Conservation (phyloP, 2,888 invertebrate species). For the Masnerella sp. region DNA sequence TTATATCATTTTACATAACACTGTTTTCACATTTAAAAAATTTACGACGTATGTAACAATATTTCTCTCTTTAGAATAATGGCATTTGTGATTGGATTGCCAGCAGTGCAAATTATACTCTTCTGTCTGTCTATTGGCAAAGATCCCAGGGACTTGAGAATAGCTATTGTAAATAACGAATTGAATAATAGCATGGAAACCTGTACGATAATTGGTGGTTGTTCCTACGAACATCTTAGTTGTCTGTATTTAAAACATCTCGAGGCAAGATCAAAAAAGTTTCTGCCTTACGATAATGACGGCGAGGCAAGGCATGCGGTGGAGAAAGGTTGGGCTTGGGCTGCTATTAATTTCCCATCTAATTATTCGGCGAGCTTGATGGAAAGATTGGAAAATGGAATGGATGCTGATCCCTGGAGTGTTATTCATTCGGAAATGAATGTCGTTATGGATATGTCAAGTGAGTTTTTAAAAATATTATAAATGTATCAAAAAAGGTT, state of each 20-base stretch:
- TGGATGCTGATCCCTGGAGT: constrained; percentile 80
- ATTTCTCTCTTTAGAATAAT: constrained; percentile 81
- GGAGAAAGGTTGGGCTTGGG: constrained; percentile 85
- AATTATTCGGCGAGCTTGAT: constrained; percentile 87
- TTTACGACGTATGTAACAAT: neutral
- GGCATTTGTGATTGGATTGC: constrained; percentile 90
- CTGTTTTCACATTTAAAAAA: too few species aligned
- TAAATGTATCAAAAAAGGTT: too few species aligned
- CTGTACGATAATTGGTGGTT: constrained; percentile 77
- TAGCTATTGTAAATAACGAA: constrained; percentile 91
- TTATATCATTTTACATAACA: too few species aligned
- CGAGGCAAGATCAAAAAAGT: constrained; percentile 82
- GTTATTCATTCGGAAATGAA: constrained; percentile 83
- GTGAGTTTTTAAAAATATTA: constrained; percentile 81
- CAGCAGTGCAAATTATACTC: constrained; percentile 90
- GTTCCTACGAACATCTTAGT: constrained; percentile 84
- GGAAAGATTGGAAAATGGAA: constrained; percentile 81
- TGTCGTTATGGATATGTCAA: constrained; percentile 90
- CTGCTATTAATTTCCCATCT: constrained; percentile 84
- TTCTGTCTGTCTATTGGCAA: constrained; percentile 95
- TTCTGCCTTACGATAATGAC: constrained; percentile 82
- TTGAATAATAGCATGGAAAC: constrained; percentile 75
- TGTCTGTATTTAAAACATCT: constrained; percentile 88
- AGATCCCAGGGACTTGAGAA: constrained; percentile 86
- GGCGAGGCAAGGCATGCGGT: constrained; percentile 84